Conservation (phyloP, 2,888 invertebrate genomes). For the Nudaria mundana region DNA sequence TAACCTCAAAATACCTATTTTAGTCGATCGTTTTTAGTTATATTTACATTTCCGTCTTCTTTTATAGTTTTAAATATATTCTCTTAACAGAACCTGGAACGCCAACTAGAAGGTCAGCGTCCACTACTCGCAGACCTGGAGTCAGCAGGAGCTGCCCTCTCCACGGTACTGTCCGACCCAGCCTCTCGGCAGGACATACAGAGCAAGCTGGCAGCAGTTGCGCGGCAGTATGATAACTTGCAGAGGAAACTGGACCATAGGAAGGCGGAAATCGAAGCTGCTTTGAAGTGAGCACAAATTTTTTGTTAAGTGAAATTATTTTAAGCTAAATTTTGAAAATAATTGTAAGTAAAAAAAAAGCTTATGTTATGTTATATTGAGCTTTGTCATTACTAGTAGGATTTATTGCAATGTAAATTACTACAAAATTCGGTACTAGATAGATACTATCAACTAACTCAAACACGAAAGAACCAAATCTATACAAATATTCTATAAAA, state of each 20-base stretch:
- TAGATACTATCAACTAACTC: no score
- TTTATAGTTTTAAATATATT: neutral
- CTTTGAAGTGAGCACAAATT: conserved; percentile 75
- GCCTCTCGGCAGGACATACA: conserved; percentile 95
- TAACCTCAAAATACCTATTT: no score
- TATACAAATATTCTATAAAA: no score
- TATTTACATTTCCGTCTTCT: neutral
- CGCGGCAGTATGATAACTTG: conserved; percentile 91
- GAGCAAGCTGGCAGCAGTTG: conserved; percentile 92
- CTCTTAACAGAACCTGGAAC: conserved; percentile 84
- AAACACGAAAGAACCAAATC: no score
- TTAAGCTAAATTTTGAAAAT: neutral
- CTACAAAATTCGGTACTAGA: no score
- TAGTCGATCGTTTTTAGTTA: neutral
- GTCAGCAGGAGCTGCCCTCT: conserved; percentile 93
- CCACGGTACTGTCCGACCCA: conserved; percentile 93
- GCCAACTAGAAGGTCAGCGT: conserved; percentile 93
- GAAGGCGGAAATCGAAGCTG: conserved; percentile 94
- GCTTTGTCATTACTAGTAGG: no score
- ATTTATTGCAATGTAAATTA: no score
- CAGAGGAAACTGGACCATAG: conserved; percentile 94
- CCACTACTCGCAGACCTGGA: conserved; percentile 94
- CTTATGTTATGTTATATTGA: no score
- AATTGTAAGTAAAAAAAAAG: no score
- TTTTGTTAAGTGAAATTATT: neutral